These are phyloP conservation scores for Carcharodon carcharias DNA, from an alignment of 2,797 vertebrate genomes.

Conservation along the genomic window DNA sequence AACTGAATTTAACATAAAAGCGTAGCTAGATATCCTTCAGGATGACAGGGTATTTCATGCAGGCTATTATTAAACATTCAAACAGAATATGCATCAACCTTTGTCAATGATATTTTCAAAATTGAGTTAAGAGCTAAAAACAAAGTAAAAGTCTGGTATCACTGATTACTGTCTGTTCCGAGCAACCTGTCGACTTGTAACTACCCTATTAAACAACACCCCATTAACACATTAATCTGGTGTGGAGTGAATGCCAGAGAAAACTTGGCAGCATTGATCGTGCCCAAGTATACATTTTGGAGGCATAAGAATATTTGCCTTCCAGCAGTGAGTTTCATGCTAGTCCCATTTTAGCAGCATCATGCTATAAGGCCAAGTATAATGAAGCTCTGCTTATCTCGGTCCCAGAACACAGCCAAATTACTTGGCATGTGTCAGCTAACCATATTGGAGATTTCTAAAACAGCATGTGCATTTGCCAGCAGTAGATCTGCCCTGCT, in stretches of 20 bases:
- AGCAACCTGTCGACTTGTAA: not conserved
- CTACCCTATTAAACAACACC: not conserved
- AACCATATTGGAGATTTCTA: constrained; percentile 25
- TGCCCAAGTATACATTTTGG: constrained; percentile 17
- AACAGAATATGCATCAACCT: not conserved
- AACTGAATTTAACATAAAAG: not conserved
- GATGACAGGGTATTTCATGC: not conserved
- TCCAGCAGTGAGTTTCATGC: constrained; percentile 8
- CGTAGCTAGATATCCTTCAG: not conserved
- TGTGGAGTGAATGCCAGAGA: not conserved
- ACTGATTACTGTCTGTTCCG: constrained; percentile 11
- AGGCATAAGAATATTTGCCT: not conserved
- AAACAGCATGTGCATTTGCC: constrained; percentile 6
- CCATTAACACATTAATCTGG: not conserved
- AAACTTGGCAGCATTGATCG: not conserved
- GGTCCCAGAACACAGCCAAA: not conserved
- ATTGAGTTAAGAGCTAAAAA: not conserved
- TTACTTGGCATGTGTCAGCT: constrained; percentile 20
- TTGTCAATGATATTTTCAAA: not conserved
- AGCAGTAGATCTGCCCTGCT: not conserved
- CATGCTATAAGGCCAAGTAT: not conserved
- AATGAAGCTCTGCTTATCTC: not conserved
- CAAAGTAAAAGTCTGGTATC: too few relatives aligned
- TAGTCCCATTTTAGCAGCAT: not conserved
- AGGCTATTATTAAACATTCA: not conserved